Conservation (phyloP, 2,888 invertebrate species). For the Drosophila flavopinicola region DNA sequence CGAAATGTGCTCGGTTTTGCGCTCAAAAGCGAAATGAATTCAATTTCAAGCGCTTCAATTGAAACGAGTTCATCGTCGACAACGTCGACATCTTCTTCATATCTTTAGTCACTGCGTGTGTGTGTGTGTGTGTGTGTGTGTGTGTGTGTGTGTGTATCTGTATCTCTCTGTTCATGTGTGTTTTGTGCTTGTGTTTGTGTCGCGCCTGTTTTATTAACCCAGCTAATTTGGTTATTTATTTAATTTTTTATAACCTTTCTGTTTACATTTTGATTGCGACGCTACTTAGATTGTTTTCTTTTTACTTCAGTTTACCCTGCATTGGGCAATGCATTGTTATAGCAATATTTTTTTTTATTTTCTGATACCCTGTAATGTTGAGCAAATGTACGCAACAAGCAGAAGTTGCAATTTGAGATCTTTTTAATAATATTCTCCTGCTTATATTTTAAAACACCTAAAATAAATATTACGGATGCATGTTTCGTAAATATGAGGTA, state of each 20-base stretch:
- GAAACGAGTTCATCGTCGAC: slow-evolving; percentile 69
- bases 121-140: slow-evolving; percentile 8
- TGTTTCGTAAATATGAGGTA: no score
- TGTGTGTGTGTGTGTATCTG: slow-evolving; percentile 15
- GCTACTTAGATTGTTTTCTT: slow-evolving; percentile 1
- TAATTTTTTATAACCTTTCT: slow-evolving; percentile 59
- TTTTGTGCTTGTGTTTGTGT: slow-evolving; percentile 34
- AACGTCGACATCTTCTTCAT: slow-evolving; percentile 57
- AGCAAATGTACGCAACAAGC: no score
- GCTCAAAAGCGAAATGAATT: slow-evolving; percentile 66
- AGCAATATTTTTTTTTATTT: not conserved
- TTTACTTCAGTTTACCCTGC: not conserved
- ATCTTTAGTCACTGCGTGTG: slow-evolving; percentile 40
- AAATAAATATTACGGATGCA: not conserved
- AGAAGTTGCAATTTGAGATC: no score
- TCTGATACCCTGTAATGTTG: not conserved
- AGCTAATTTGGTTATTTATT: slow-evolving; percentile 66
- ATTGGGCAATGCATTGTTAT: slow-evolving; percentile 16
- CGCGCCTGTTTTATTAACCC: slow-evolving; percentile 42
- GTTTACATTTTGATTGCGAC: slow-evolving; percentile 71
- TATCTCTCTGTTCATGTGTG: slow-evolving; percentile 2
- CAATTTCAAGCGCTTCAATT: slow-evolving; percentile 64
- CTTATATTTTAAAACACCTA: no score
- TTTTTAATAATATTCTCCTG: not conserved
- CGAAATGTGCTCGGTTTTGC: slow-evolving; percentile 52